These are phyloP conservation scores for Colistium nudipinnis DNA, from an alignment of 2,113 vertebrate species.

Conservation along the genomic window DNA sequence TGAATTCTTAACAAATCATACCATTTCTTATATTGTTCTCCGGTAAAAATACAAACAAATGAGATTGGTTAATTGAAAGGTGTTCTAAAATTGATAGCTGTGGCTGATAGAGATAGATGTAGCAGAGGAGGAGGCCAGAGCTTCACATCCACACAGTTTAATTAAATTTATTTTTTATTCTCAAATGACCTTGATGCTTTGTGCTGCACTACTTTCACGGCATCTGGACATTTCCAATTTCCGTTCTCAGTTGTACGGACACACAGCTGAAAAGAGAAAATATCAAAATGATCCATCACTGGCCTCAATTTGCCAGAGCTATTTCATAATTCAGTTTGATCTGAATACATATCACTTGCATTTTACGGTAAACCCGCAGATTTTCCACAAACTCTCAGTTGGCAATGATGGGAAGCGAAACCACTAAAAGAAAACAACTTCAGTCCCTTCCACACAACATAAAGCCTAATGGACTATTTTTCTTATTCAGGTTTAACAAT, in stretches of 20 bases:
- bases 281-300: constrained; percentile 63
- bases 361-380: constrained; percentile 40
- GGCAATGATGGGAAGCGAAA: constrained; percentile 61
- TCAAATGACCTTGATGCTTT: constrained; percentile 8
- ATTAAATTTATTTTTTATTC: background rate
- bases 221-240: constrained; percentile 58
- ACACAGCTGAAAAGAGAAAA: constrained; percentile 44
- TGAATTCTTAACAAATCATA: background rate
- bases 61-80: too few relatives aligned
- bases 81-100: too few relatives aligned
- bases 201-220: constrained; percentile 10
- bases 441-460: constrained; percentile 17
- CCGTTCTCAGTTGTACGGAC: constrained; percentile 46
- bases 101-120: too few relatives aligned
- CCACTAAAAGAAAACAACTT: constrained; percentile 43
- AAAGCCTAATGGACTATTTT: background rate
- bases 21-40: background rate
- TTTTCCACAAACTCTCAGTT: constrained; percentile 46
- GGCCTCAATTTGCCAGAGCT: constrained; percentile 68
- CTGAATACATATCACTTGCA: constrained; percentile 56
- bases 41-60: background rate
- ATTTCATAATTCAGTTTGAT: constrained; percentile 78
- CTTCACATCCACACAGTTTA: too few relatives aligned
- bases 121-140: too few relatives aligned
- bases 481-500: constrained; percentile 1